phyloP scores from a whole-genome alignment of 2,113 vertebrate species.

The Myanophis thanlyinensis region DNA sequence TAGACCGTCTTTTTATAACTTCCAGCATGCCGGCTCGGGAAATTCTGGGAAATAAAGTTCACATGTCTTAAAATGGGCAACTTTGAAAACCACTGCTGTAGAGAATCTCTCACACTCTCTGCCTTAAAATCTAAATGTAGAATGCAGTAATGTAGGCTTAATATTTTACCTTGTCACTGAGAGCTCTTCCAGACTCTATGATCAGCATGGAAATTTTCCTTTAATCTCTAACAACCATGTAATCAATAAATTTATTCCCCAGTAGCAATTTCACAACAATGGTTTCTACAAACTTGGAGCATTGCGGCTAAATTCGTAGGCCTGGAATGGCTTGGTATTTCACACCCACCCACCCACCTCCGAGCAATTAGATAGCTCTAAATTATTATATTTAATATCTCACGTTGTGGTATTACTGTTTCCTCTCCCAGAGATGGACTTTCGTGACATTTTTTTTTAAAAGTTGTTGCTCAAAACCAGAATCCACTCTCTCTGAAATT shows the following conservation, averaged over 20 bases:
- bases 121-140: not conserved
- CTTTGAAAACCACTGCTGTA: not conserved
- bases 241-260: not conserved
- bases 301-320: not conserved
- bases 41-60: not conserved
- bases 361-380: not conserved
- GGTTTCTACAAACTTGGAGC: not conserved
- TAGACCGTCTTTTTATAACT: not conserved
- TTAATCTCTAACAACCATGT: not conserved
- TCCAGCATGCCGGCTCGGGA: no score
- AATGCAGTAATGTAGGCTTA: not conserved
- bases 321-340: not conserved
- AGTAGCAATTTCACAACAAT: not conserved
- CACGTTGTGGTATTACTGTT: not conserved
- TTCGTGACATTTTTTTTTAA: not conserved
- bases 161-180: not conserved
- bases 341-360: not conserved
- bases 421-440: not conserved
- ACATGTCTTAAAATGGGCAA: not conserved
- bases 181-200: not conserved
- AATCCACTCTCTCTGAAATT: not conserved
- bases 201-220: not conserved
- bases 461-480: not conserved
- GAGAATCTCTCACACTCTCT: not conserved
- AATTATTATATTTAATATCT: not conserved